These are phyloP conservation scores for Amblyjoppa proteus DNA, from an alignment of 2,888 invertebrate genomes.

Conservation along the genomic window DNA sequence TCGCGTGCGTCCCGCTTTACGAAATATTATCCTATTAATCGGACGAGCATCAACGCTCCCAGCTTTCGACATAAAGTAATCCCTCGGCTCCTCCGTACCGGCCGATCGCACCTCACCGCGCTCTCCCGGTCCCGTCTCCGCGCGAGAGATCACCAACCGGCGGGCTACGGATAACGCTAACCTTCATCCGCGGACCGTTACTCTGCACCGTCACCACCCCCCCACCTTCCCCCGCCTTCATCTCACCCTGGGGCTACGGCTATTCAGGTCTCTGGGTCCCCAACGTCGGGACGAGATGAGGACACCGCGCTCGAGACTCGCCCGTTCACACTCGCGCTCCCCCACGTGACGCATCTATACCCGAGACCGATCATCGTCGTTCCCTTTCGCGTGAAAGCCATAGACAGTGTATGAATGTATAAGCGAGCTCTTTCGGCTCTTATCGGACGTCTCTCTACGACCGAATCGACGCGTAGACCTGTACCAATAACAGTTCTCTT, in stretches of 20 bases:
- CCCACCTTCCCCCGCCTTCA: slow-evolving; percentile 79
- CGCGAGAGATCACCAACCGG: slow-evolving; percentile 48
- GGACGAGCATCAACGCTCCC: slow-evolving; percentile 4
- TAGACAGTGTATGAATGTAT: slow-evolving; percentile 37
- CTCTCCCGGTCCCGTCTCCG: slow-evolving; percentile 29
- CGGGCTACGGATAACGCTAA: slow-evolving; percentile 77
- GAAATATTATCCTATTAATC: slow-evolving; percentile 28
- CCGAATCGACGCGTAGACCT: slow-evolving; percentile 27
- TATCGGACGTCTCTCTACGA: slow-evolving; percentile 17
- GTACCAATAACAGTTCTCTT: slow-evolving; percentile 15
- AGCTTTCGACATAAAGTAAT: slow-evolving; percentile 53
- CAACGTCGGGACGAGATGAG: slow-evolving; percentile 72
- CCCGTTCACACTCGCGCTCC: slow-evolving; percentile 51
- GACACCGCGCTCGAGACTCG: slow-evolving; percentile 57
- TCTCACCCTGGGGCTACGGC: slow-evolving; percentile 79
- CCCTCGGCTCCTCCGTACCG: slow-evolving; percentile 27
- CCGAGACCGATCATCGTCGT: slow-evolving; percentile 57
- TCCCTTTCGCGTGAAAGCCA: slow-evolving; percentile 68
- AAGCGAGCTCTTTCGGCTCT: slow-evolving; percentile 34
- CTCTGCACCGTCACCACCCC: slow-evolving; percentile 82
- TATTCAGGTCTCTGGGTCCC: slow-evolving; percentile 85
- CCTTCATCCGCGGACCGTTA: slow-evolving; percentile 84
- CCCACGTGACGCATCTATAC: slow-evolving; percentile 64
- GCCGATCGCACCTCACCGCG: slow-evolving; percentile 12
- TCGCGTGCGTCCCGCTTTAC: neutral